These are phyloP conservation scores for Tragulus kanchil DNA, from an alignment of 2,113 vertebrate species.

Conservation along the genomic window DNA sequence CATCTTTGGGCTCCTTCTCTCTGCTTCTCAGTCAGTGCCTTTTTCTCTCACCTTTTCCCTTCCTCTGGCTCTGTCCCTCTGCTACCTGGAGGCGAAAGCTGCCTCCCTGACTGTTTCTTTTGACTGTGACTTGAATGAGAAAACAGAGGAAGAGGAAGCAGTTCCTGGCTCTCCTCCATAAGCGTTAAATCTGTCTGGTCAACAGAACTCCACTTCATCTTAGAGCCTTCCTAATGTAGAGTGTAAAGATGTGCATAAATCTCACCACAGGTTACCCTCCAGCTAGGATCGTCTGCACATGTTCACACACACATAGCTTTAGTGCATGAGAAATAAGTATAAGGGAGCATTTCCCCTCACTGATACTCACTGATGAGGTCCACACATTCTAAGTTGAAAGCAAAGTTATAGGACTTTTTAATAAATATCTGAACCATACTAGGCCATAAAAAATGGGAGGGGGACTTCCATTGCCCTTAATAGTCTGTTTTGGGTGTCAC, in stretches of 20 bases:
- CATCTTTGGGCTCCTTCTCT: conserved; percentile 94
- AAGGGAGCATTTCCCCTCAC: background rate
- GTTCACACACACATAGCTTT: background rate
- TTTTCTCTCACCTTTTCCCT: conserved; percentile 94
- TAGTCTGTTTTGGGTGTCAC: background rate
- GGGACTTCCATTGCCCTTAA: background rate
- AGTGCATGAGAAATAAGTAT: conserved; percentile 63
- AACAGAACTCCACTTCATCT: conserved; percentile 65
- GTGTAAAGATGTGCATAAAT: conserved; percentile 73
- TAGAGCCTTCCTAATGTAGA: conserved; percentile 66
- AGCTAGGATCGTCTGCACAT: background rate
- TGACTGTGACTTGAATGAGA: conserved; percentile 87
- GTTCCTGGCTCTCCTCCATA: conserved; percentile 83
- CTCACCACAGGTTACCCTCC: conserved; percentile 21
- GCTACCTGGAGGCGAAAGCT: conserved; percentile 94
- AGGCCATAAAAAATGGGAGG: background rate
- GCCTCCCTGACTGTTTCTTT: conserved; percentile 85
- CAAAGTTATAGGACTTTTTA: conserved; percentile 17
- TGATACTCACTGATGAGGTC: background rate
- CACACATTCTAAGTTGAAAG: background rate
- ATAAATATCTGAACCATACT: conserved; percentile 7
- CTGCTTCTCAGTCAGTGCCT: conserved; percentile 94
- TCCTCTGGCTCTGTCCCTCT: conserved; percentile 95
- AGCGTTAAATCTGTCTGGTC: conserved; percentile 53
- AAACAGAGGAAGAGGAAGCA: conserved; percentile 91